Percentiles rank a stretch among this genome's conserved stretches.
phyloP scores from a whole-genome alignment of 2,888 invertebrate species.

The Nineta flava region DNA sequence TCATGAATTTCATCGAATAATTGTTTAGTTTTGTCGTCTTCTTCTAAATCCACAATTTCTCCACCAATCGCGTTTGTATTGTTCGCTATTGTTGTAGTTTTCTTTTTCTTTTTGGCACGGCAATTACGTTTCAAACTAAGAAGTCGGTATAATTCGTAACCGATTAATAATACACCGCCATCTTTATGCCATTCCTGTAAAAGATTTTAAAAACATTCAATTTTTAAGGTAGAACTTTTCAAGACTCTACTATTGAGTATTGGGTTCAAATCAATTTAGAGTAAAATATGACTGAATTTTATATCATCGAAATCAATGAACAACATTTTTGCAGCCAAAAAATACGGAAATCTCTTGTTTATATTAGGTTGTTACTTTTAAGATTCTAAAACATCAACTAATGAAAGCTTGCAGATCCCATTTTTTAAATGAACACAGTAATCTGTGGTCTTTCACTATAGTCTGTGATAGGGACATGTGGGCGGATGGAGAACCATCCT shows the following conservation, averaged over 20 bases:
- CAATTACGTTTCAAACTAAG: slow-evolving; percentile 64
- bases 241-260: neutral
- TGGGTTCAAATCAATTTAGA: neutral
- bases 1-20: slow-evolving; percentile 72
- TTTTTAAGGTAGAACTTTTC: neutral
- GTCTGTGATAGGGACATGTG: too few relatives aligned
- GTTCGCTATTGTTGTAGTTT: slow-evolving; percentile 25
- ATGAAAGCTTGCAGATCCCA: too few relatives aligned
- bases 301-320: too few relatives aligned
- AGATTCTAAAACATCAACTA: too few relatives aligned
- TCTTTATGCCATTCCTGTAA: slow-evolving; percentile 62
- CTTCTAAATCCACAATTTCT: slow-evolving; percentile 32
- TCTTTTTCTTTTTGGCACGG: slow-evolving; percentile 43
- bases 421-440: too few relatives aligned
- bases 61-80: too few relatives aligned
- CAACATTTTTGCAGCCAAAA: too few relatives aligned
- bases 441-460: too few relatives aligned
- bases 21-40: slow-evolving; percentile 48
- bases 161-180: slow-evolving; percentile 90
- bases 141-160: slow-evolving; percentile 90
- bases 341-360: too few relatives aligned
- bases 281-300: slow-evolving; percentile 1
- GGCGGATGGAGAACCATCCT: too few relatives aligned
- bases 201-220: slow-evolving; percentile 4
- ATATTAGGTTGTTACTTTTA: too few relatives aligned